These are phyloP conservation scores for Fistularia tabacaria DNA, from an alignment of 2,797 vertebrate species.

Conservation along the genomic window DNA sequence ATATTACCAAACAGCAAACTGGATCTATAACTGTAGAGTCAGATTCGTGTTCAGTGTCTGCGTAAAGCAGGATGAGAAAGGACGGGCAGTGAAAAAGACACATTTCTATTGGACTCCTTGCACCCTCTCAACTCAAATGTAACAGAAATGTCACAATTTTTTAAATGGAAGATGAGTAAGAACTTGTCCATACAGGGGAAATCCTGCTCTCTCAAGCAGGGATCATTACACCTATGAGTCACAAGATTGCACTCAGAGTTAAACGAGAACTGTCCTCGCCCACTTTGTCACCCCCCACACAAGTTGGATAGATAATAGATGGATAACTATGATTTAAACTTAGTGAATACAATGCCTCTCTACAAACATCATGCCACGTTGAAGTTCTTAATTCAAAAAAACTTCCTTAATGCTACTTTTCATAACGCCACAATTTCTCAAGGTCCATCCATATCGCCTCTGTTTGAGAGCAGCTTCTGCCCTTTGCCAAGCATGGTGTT, in stretches of 20 bases:
- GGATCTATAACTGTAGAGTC: constrained; percentile 16
- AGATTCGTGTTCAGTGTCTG: not conserved
- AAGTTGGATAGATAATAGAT: too few species aligned
- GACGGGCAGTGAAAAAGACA: not conserved
- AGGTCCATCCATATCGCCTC: too few species aligned
- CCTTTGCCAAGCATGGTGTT: too few species aligned
- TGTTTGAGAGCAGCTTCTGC: too few species aligned
- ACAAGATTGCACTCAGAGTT: constrained; percentile 16
- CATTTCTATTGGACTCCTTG: not conserved
- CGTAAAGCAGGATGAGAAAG: not conserved
- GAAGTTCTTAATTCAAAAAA: too few species aligned
- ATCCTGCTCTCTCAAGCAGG: constrained; percentile 16
- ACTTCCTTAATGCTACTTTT: too few species aligned
- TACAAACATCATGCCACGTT: too few species aligned
- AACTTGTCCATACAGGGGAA: constrained; percentile 25
- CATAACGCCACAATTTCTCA: too few species aligned
- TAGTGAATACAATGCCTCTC: too few species aligned
- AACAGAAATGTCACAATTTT: constrained; percentile 8
- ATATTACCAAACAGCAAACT: constrained; percentile 26
- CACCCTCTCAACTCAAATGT: constrained; percentile 14
- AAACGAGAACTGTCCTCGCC: not conserved
- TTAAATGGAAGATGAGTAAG: constrained; percentile 14
- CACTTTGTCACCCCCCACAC: not conserved
- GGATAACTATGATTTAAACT: too few species aligned
- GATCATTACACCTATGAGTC: constrained; percentile 27